phyloP scores from a whole-genome alignment of 2,797 vertebrate genomes.

The Parauchenoglanis punctatus region DNA sequence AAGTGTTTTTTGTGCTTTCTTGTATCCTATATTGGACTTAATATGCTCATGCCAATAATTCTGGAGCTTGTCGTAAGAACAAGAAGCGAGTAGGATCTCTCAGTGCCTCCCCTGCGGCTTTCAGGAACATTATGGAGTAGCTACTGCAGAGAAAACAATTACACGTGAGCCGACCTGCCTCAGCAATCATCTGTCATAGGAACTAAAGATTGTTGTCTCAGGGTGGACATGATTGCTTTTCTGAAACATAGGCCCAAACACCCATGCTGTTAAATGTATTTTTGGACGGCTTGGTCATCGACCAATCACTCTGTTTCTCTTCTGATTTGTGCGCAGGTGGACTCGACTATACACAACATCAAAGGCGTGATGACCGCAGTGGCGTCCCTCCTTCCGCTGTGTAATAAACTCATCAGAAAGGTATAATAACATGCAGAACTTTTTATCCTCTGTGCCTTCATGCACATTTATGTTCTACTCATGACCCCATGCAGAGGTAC shows the following conservation, averaged over 20 bases:
- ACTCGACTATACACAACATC: constrained; percentile 87
- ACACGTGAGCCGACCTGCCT: constrained; percentile 14
- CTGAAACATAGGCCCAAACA: constrained; percentile 9
- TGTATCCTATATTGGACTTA: background rate
- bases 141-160: constrained; percentile 32
- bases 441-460: background rate
- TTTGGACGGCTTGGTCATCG: constrained; percentile 1
- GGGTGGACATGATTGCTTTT: constrained; percentile 29
- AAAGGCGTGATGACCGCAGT: constrained; percentile 82
- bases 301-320: constrained; percentile 15
- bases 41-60: background rate
- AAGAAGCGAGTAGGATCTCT: too few relatives aligned
- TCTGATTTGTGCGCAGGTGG: constrained; percentile 78
- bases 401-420: constrained; percentile 87
- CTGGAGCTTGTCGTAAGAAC: background rate
- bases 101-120: background rate
- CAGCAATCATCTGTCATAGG: constrained; percentile 31
- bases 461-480: background rate
- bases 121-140: background rate
- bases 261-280: constrained; percentile 27
- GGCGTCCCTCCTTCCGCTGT: constrained; percentile 83
- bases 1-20: background rate
- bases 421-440: constrained; percentile 58
- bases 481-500: background rate
- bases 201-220: constrained; percentile 27